These are phyloP conservation scores for Cheilosia urbana DNA, from an alignment of 2,888 invertebrate species.

Conservation along the genomic window DNA sequence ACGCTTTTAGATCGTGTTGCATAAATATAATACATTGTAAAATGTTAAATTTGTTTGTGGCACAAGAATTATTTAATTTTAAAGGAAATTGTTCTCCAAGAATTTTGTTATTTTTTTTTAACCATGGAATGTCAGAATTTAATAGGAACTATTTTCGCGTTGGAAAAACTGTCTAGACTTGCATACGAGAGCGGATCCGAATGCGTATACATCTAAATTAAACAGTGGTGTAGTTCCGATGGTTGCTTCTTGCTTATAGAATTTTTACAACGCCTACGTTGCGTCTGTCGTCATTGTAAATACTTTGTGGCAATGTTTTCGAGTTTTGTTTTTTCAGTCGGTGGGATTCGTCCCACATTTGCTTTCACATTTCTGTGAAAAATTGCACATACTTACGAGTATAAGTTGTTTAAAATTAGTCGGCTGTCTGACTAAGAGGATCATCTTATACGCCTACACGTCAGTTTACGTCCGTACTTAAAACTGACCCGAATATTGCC, in stretches of 20 bases:
- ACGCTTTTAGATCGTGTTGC: not conserved
- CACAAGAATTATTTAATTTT: constrained; percentile 18
- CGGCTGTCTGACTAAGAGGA: not conserved
- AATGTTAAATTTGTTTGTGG: constrained; percentile 10
- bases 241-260: not conserved
- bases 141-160: not conserved
- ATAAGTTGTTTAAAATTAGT: not conserved
- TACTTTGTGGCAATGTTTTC: not conserved
- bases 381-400: not conserved
- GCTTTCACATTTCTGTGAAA: not conserved
- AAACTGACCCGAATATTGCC: no score
- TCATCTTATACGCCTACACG: no score
- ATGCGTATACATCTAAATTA: not conserved
- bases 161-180: constrained; percentile 11
- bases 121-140: constrained; percentile 2
- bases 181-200: not conserved
- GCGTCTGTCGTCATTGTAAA: not conserved
- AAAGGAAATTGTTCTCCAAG: not conserved
- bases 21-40: constrained; percentile 15
- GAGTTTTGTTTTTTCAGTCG: not conserved
- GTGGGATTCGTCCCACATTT: not conserved
- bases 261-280: constrained; percentile 1
- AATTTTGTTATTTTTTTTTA: not conserved
- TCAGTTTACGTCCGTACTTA: no score
- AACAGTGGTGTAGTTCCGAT: not conserved